These are phyloP conservation scores for Coregonus suidteri DNA, from an alignment of 2,797 vertebrate species.

Conservation along the genomic window DNA sequence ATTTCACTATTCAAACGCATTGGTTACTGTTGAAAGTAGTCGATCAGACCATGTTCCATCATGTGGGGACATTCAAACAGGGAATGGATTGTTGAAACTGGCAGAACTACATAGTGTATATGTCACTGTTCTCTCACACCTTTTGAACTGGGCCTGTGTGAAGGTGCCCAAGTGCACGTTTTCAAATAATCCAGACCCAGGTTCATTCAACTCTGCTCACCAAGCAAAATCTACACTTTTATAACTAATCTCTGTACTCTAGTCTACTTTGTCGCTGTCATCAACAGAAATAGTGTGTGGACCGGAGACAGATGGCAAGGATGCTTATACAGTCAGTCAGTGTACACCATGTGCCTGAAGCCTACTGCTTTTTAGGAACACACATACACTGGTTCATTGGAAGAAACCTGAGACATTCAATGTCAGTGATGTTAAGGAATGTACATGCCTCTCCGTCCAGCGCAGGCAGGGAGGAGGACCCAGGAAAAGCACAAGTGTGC, in stretches of 20 bases:
- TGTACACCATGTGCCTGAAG: slow-evolving; percentile 24
- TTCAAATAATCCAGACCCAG: not conserved
- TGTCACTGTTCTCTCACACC: not conserved
- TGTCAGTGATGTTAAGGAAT: slow-evolving; percentile 58
- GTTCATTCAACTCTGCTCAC: not conserved
- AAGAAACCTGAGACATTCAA: slow-evolving; percentile 54
- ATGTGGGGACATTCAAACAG: slow-evolving; percentile 14
- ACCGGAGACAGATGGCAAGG: slow-evolving; percentile 29
- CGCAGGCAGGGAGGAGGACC: slow-evolving; percentile 13
- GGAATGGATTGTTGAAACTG: slow-evolving; percentile 50
- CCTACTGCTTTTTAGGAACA: slow-evolving; percentile 54
- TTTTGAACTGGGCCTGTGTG: not conserved
- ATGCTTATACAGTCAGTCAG: slow-evolving; percentile 10
- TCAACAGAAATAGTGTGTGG: slow-evolving; percentile 34
- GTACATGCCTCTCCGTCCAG: slow-evolving; percentile 35
- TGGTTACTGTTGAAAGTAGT: not conserved
- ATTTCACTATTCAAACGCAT: not conserved
- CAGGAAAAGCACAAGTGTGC: slow-evolving; percentile 31
- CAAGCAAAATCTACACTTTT: not conserved
- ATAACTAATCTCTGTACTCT: not conserved
- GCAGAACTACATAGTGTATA: slow-evolving; percentile 61
- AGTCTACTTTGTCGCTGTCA: slow-evolving; percentile 2
- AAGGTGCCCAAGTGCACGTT: not conserved
- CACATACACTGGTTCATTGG: slow-evolving; percentile 36
- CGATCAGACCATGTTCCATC: not conserved